Conservation (phyloP, 2,113 vertebrate species). For the Elephas maximus region DNA sequence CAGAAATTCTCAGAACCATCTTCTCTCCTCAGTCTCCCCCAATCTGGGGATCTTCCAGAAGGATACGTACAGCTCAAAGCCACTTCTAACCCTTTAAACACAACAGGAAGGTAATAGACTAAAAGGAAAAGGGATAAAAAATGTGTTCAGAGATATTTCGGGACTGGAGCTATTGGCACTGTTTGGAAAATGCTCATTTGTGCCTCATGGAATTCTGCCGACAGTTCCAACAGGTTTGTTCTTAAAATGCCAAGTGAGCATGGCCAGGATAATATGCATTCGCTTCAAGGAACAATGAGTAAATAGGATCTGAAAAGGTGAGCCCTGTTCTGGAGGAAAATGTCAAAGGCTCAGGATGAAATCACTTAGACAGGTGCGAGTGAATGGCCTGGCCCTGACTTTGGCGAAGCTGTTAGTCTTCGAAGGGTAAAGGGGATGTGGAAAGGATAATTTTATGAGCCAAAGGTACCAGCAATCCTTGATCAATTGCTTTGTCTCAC, state of each 20-base stretch:
- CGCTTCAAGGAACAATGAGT: background rate
- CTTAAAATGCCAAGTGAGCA: conserved; percentile 32
- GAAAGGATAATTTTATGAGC: background rate
- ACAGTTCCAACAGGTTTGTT: background rate
- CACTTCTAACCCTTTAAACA: background rate
- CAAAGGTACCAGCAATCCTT: background rate
- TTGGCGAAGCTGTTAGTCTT: conserved; percentile 59
- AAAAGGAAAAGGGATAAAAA: background rate
- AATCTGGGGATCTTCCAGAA: background rate
- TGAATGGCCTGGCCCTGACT: background rate
- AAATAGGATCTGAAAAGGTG: background rate
- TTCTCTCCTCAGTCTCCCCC: background rate
- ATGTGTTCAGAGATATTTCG: background rate
- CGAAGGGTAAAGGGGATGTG: background rate
- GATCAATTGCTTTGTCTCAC: background rate
- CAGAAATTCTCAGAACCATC: background rate
- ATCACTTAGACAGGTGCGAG: background rate
- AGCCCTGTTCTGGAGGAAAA: background rate
- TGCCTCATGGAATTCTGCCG: background rate
- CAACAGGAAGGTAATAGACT: background rate
- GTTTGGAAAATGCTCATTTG: background rate
- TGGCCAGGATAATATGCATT: background rate
- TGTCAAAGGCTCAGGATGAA: background rate
- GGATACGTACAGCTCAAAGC: background rate
- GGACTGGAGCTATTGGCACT: background rate